Conservation (phyloP, 2,888 invertebrate species). For the Tetheella fluctuosa region DNA sequence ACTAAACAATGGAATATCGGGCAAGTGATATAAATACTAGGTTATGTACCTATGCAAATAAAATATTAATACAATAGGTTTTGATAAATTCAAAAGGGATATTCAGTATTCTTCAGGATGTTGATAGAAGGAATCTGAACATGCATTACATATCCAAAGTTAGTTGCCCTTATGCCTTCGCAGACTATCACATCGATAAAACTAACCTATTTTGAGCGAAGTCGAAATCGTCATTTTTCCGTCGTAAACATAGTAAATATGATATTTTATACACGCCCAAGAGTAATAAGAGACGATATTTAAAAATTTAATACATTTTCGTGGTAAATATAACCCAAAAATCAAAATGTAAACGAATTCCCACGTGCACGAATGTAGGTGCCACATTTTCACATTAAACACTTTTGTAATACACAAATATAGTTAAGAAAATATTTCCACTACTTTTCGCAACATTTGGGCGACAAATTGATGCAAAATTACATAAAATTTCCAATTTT, state of each 20-base stretch:
- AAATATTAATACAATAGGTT: too few relatives aligned
- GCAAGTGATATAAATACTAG: too few relatives aligned
- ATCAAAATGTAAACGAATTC: conserved; percentile 31
- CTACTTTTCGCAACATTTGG: conserved; percentile 25
- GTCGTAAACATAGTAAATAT: neutral
- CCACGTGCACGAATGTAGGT: conserved; percentile 63
- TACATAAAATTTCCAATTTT: conserved; percentile 36
- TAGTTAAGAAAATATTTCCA: conserved; percentile 17
- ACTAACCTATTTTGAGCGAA: conserved; percentile 17
- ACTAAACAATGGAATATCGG: too few relatives aligned
- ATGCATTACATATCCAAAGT: too few relatives aligned
- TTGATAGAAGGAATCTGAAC: too few relatives aligned
- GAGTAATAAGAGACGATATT: neutral
- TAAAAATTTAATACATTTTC: neutral
- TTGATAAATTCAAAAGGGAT: too few relatives aligned
- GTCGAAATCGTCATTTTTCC: neutral
- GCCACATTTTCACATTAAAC: conserved; percentile 52
- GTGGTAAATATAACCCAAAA: conserved; percentile 8
- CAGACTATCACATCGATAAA: conserved; percentile 9
- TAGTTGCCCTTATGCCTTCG: too few relatives aligned
- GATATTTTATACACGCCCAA: neutral
- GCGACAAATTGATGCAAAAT: conserved; percentile 20
- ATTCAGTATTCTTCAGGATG: too few relatives aligned
- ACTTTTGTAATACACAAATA: conserved; percentile 32
- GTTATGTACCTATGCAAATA: too few relatives aligned